phyloP scores from a whole-genome alignment of 2,888 invertebrate species.

The Andrena chrysosceles region DNA sequence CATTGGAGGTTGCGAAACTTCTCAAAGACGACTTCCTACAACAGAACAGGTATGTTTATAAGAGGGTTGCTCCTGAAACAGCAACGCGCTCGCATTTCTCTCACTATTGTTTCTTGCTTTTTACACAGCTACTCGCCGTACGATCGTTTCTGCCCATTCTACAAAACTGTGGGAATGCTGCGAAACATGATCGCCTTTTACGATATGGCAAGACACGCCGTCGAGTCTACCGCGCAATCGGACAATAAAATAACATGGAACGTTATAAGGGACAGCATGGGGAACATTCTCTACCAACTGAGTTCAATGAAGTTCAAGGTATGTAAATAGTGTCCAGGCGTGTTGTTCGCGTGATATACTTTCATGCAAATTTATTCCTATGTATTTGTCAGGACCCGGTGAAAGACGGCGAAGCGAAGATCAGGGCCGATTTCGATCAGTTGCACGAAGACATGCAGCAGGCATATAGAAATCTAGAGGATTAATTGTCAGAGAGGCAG shows the following conservation, averaged over 20 bases:
- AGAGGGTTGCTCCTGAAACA: neutral
- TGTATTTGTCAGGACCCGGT: slow-evolving; percentile 92
- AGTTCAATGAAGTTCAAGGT: slow-evolving; percentile 99
- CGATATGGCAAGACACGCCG: slow-evolving; percentile 98
- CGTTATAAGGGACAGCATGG: slow-evolving; percentile 98
- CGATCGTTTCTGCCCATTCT: slow-evolving; percentile 99
- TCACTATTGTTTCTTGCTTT: neutral
- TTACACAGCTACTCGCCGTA: slow-evolving; percentile 92
- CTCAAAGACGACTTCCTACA: slow-evolving; percentile 99
- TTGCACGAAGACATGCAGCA: slow-evolving; percentile 98
- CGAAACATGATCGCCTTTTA: slow-evolving; percentile 99
- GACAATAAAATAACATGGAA: slow-evolving; percentile 99
- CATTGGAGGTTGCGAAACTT: slow-evolving; percentile 98
- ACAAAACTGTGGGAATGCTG: slow-evolving; percentile 99
- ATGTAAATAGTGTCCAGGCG: slow-evolving; percentile 55
- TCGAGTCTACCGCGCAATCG: slow-evolving; percentile 98
- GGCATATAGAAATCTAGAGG: slow-evolving; percentile 99
- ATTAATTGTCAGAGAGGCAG: slow-evolving; percentile 87
- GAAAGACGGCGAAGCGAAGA: slow-evolving; percentile 98
- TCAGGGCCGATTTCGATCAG: slow-evolving; percentile 98
- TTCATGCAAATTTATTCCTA: neutral
- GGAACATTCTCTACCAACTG: slow-evolving; percentile 97
- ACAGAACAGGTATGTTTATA: slow-evolving; percentile 93
- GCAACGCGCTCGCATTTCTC: no score
- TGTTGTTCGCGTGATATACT: neutral